Conservation (phyloP, 1,140 invertebrate species). For the Geopemphigus sp. region DNA sequence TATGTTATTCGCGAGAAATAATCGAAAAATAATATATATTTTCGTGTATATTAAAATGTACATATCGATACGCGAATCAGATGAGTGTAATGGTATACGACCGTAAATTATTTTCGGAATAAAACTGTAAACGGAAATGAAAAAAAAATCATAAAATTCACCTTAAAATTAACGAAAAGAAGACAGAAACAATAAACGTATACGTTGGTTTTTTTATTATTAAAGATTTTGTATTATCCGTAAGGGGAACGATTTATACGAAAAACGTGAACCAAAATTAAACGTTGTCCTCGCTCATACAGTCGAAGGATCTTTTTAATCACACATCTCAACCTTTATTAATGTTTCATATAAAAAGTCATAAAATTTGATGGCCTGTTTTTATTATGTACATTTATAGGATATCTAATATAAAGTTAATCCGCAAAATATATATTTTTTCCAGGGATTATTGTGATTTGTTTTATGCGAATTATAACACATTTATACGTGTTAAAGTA, state of each 20-base stretch:
- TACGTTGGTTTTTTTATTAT: too few species aligned
- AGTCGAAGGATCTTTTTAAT: background rate
- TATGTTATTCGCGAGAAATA: too few species aligned
- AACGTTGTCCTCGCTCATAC: background rate
- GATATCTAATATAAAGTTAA: background rate
- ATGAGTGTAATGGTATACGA: background rate
- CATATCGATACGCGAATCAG: too few species aligned
- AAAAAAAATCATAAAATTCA: background rate
- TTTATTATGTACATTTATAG: background rate
- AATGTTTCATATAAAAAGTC: background rate
- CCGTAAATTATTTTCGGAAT: background rate
- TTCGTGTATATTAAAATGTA: too few species aligned
- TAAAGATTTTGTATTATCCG: too few species aligned
- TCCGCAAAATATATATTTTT: conserved; percentile 13
- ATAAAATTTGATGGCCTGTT: background rate
- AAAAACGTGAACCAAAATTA: background rate
- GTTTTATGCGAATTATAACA: background rate
- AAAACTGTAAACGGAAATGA: too few species aligned
- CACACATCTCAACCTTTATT: background rate
- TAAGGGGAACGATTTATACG: background rate
- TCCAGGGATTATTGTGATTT: conserved; percentile 2
- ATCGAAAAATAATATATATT: too few species aligned
- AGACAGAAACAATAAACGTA: too few species aligned
- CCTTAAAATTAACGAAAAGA: background rate
- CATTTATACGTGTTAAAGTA: conserved; percentile 10